Percentiles rank a stretch among this genome's conserved stretches.
Conservation (phyloP, 1,140 invertebrate species). For the Brachionus sp. region DNA sequence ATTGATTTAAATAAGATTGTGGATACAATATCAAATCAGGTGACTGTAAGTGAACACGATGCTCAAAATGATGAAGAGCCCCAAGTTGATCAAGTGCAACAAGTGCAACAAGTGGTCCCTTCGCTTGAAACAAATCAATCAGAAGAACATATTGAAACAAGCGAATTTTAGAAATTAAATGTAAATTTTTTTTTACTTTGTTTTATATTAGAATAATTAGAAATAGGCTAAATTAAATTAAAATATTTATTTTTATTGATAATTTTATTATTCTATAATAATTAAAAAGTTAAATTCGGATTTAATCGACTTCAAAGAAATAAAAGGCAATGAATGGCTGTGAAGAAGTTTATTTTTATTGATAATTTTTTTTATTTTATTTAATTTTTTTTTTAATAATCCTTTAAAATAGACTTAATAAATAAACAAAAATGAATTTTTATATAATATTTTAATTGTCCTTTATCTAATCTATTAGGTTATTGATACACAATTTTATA, state of each 20-base stretch:
- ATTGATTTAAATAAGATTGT: constrained; percentile 37
- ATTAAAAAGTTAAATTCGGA: not conserved
- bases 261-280: not conserved
- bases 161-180: constrained; percentile 47
- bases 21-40: not conserved
- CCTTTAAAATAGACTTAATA: not conserved
- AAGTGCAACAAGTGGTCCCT: not conserved
- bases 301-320: not conserved
- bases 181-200: constrained; percentile 48
- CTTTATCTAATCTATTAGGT: no score
- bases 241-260: not conserved
- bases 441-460: no score
- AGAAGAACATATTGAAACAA: constrained; percentile 15
- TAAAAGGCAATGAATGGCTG: not conserved
- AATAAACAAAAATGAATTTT: no score
- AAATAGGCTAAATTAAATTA: not conserved
- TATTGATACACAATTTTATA: no score
- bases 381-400: not conserved
- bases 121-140: not conserved
- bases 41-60: not conserved
- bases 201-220: not conserved
- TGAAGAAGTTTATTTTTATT: not conserved
- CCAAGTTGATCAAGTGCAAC: not conserved
- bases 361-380: not conserved
- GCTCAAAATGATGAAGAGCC: not conserved